These are phyloP conservation scores for Syngnathus acus DNA, from an alignment of 2,797 vertebrate genomes.

Conservation along the genomic window DNA sequence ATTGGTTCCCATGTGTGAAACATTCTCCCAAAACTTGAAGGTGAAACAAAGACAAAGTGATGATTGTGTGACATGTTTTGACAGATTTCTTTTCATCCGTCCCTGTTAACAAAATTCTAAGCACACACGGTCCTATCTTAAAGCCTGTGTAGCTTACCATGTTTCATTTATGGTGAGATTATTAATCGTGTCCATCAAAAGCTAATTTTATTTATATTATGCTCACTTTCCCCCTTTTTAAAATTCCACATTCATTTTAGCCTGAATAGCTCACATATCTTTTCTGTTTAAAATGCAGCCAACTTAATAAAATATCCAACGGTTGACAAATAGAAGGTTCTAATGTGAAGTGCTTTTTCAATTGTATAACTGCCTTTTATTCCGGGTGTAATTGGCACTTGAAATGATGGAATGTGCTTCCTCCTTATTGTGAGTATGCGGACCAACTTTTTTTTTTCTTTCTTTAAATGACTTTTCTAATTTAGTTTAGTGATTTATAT, in stretches of 20 bases:
- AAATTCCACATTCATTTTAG: not conserved
- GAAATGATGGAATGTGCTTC: conserved; percentile 38
- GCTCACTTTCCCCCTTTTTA: not conserved
- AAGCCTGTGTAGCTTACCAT: not conserved
- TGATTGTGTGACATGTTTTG: conserved; percentile 56
- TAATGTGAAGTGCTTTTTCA: not conserved
- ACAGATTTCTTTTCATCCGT: conserved; percentile 48
- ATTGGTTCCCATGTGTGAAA: conserved; percentile 43
- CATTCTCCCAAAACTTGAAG: conserved; percentile 56
- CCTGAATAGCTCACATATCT: not conserved
- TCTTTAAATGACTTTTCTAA: too few relatives aligned
- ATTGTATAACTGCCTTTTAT: not conserved
- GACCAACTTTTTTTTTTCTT: conserved; percentile 52
- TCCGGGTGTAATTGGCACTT: conserved; percentile 45
- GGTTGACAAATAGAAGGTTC: not conserved
- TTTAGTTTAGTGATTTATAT: too few relatives aligned
- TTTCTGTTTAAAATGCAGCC: not conserved
- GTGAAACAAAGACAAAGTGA: conserved; percentile 61
- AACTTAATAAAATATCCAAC: not conserved
- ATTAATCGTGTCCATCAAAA: not conserved
- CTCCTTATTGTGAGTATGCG: conserved; percentile 53
- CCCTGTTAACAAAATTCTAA: conserved; percentile 14
- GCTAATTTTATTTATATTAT: not conserved
- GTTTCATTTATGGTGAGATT: not conserved
- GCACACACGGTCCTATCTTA: not conserved